These are phyloP conservation scores for rabbit (Oryctolagus cuniculus) DNA, from an alignment of 2,113 vertebrate species.

Conservation along the genomic window mOryCun1.1 NC_091433.1:183667001-183667500, in stretches of 20 bases:
- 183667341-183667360: conserved; percentile 53
- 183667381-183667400: background rate
- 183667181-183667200: background rate
- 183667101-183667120: background rate
- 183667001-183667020: background rate
- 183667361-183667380: background rate
- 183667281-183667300: conserved; percentile 65
- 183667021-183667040: background rate
- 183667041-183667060: background rate
- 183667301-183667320: conserved; percentile 33
- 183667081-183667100: conserved; percentile 35
- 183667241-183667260: conserved; percentile 38
- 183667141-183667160: background rate
- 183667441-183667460: background rate
- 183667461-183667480: conserved; percentile 22
- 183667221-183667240: background rate
- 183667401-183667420: background rate
- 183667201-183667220: background rate
- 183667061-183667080: background rate
- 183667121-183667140: background rate
- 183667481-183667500: conserved; percentile 28
- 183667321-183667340: conserved; percentile 62
- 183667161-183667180: background rate
- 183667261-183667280: conserved; percentile 55
- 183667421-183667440: background rate